A percentile compares a stretch with the other conserved stretches of the same genome.
phyloP scores from a whole-genome alignment of 2,888 invertebrate genomes.

The Eupithecia abbreviata region DNA sequence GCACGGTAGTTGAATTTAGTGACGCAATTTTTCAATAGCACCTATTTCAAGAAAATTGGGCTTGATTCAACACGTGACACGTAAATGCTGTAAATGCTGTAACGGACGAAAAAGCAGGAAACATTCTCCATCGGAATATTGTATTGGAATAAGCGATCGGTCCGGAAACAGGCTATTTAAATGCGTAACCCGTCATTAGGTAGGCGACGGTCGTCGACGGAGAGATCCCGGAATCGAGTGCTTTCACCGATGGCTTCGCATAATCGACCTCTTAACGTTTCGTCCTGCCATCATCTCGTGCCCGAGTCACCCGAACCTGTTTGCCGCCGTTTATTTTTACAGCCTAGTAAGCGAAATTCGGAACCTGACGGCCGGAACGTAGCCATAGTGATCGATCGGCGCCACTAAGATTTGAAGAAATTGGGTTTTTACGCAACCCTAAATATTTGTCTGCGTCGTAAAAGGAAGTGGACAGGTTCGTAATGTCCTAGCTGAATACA shows the following conservation, averaged over 20 bases:
- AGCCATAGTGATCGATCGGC: constrained; percentile 41
- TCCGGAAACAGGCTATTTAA: constrained; percentile 75
- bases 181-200: constrained; percentile 81
- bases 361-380: constrained; percentile 48
- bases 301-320: constrained; percentile 52
- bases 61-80: constrained; percentile 25
- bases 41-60: constrained; percentile 26
- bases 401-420: constrained; percentile 35
- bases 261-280: constrained; percentile 79
- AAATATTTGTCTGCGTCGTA: constrained; percentile 26
- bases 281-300: constrained; percentile 53
- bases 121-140: constrained; percentile 62
- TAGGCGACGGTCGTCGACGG: constrained; percentile 58
- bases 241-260: constrained; percentile 70
- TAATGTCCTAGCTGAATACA: constrained; percentile 15
- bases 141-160: constrained; percentile 66
- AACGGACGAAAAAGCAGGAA: constrained; percentile 57
- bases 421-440: constrained; percentile 28
- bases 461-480: constrained; percentile 13
- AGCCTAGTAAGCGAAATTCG: constrained; percentile 58
- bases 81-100: constrained; percentile 23
- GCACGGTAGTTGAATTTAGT: constrained; percentile 19
- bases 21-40: constrained; percentile 23
- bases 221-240: constrained; percentile 55
- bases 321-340: constrained; percentile 70